A percentile compares a stretch with the other conserved stretches of the same genome.
Evolutionary conservation across 1,140 invertebrate species (phyloP).

Genomic region (Adelges cooleyi): DNA sequence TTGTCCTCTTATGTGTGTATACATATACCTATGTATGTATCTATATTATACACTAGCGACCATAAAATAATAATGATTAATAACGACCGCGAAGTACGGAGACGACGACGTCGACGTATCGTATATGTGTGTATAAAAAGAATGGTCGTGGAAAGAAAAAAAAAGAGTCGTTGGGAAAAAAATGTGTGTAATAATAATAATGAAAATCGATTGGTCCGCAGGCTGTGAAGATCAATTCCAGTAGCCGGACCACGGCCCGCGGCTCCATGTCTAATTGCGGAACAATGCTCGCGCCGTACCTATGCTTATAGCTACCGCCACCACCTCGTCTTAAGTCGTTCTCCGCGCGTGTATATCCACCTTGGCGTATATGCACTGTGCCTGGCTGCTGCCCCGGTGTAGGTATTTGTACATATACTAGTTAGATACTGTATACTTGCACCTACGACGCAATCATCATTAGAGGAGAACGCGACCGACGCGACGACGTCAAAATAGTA

Average conservation of each 20-base stretch:
- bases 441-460: too few species aligned
- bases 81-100: conserved; percentile 19
- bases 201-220: conserved; percentile 27
- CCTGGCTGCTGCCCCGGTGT: too few species aligned
- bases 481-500: too few species aligned
- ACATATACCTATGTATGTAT: background rate
- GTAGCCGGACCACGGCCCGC: conserved; percentile 24
- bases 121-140: background rate
- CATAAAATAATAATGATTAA: conserved; percentile 29
- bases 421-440: too few species aligned
- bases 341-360: too few species aligned
- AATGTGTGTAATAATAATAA: conserved; percentile 22
- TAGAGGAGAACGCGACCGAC: too few species aligned
- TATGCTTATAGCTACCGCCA: too few species aligned
- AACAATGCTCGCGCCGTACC: conserved; percentile 5
- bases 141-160: background rate
- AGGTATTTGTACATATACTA: too few species aligned
- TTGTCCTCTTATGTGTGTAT: background rate
- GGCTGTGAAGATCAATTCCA: conserved; percentile 27
- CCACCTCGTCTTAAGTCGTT: too few species aligned
- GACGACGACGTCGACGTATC: background rate
- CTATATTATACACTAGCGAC: background rate
- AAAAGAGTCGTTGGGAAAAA: conserved; percentile 3
- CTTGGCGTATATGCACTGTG: too few species aligned
- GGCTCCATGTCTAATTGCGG: conserved; percentile 27